Evolutionary conservation across 2,797 vertebrate genomes (phyloP).

Genomic region (Percopsis omiscomaycus): DNA sequence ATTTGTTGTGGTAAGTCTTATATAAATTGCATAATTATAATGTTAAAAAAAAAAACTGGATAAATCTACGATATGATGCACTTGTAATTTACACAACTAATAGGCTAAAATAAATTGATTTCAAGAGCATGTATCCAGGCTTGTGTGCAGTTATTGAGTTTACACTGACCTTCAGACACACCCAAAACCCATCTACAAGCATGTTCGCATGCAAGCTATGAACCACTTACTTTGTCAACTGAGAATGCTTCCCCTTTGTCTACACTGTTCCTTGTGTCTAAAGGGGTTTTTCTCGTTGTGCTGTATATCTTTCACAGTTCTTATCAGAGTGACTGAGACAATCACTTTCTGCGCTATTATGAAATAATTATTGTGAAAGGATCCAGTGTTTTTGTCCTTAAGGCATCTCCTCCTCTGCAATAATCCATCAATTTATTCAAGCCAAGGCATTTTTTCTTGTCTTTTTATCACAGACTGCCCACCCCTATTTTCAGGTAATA

Average conservation of each 20-base stretch:
- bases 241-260: no score
- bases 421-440: no score
- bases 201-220: background rate
- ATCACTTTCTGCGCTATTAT: no score
- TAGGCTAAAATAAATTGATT: constrained; percentile 50
- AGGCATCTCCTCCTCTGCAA: background rate
- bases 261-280: no score
- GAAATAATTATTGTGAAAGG: no score
- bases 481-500: no score
- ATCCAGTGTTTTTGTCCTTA: background rate
- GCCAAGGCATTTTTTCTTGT: no score
- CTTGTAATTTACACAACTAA: constrained; percentile 30
- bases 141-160: constrained; percentile 19
- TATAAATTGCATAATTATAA: constrained; percentile 7
- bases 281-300: no score
- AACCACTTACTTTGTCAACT: no score
- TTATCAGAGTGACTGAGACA: no score
- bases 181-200: background rate
- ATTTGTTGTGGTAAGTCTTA: constrained; percentile 30
- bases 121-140: constrained; percentile 7
- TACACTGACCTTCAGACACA: constrained; percentile 1
- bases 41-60: constrained; percentile 12
- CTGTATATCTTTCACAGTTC: no score
- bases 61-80: constrained; percentile 16
- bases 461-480: no score